phyloP scores from a whole-genome alignment of 2,113 vertebrate genomes.

The Puntigrus tetrazona region DNA sequence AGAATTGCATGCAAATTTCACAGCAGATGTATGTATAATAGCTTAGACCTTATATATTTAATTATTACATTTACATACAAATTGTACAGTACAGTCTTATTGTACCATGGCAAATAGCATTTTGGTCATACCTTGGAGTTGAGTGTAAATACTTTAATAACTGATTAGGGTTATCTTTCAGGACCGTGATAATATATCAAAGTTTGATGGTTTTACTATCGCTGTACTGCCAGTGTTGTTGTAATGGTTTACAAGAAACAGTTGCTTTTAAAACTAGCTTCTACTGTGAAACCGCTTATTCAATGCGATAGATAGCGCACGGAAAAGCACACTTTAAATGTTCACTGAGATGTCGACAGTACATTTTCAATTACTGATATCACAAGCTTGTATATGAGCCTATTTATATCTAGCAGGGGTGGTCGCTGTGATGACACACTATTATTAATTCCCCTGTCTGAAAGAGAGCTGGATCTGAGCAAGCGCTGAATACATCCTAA shows the following conservation, averaged over 20 bases:
- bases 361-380: conserved; percentile 47
- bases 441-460: conserved; percentile 38
- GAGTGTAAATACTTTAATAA: background rate
- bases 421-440: conserved; percentile 39
- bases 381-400: conserved; percentile 39
- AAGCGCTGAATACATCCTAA: conserved; percentile 47
- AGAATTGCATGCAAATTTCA: background rate
- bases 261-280: conserved; percentile 29
- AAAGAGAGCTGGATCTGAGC: conserved; percentile 52
- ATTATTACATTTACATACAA: no score
- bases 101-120: background rate
- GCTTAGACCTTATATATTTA: no score
- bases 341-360: conserved; percentile 25
- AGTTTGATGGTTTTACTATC: background rate
- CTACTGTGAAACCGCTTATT: background rate
- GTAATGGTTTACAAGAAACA: background rate
- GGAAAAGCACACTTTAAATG: conserved; percentile 18
- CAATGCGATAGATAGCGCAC: conserved; percentile 2
- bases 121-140: background rate
- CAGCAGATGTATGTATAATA: background rate
- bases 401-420: conserved; percentile 44
- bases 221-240: background rate
- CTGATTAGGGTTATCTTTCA: background rate
- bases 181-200: background rate
- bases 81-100: no score